Base-by-base conservation (phyloP, 2,113 vertebrate species). In the Kryptolebias marmoratus region DNA sequence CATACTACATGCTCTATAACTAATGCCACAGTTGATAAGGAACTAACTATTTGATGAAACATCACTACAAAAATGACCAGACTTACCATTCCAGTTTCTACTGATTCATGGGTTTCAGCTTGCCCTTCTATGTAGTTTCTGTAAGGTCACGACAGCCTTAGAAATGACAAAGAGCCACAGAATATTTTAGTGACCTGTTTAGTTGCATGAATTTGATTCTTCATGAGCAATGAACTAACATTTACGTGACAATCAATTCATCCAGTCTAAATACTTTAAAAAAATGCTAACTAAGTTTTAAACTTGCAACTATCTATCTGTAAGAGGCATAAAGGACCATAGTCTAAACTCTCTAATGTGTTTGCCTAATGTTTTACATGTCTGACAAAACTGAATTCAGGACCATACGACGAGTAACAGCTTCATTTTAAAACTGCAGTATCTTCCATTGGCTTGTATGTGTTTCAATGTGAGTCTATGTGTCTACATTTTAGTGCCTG, bases 401-500 rank as follows among this genome's bases (percentile, higher is more conserved):
- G 64, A 31, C 14, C 64, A 5, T 76, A 22, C 55, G n/a, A 22
- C 68, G 31, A 67, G 62, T 55, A 68, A 57, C 31, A 68, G 32
- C 50, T 70, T 77, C 12, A 71, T 62, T 73, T 69, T 47, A 44
- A 53, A 62, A 52, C 63, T n/a, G 73, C 58, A 64, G 68, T 63
- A 47, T 48, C 77, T 80, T 64, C 53, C 30, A 53, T 77, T 76
- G 79, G 85, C 79, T 83, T 80, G 83, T 86, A 69, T 55, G 71
- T 74, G 81, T 89, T 58, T 81, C 72, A 68, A 66, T 86, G 87
- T 83, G 82, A 61, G 82, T 85, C 85, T 87, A 50, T 74, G 67
- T 30, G 85, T 88, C 75, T 87, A 49, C 88, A 83, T 89, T 79
- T 80, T 61, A 62, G 82, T 80, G 82, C 79, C 73, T 86, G 84